Evolutionary conservation across 2,888 invertebrate genomes (phyloP).

Genomic region (Strigamia transsilvanica): DNA sequence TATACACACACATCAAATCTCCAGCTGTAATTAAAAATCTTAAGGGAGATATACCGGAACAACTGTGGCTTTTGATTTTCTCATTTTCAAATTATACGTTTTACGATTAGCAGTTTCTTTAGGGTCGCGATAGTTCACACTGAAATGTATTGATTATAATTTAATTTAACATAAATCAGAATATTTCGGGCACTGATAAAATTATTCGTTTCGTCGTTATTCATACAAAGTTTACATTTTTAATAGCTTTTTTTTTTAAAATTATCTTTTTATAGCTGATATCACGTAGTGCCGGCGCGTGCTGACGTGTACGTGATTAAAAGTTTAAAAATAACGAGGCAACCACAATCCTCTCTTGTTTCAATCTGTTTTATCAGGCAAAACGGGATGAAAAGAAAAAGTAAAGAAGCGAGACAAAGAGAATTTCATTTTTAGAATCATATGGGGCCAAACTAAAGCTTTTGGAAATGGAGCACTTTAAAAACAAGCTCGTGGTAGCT

Average conservation of each 20-base stretch:
- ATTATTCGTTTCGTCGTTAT: too few species aligned
- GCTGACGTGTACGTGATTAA: not conserved
- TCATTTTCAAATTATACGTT: too few species aligned
- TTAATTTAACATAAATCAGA: too few species aligned
- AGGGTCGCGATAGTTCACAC: too few species aligned
- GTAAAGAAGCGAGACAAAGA: constrained; percentile 4
- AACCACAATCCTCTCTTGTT: not conserved
- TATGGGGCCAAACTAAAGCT: not conserved
- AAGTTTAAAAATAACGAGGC: not conserved
- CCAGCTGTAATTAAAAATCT: too few species aligned
- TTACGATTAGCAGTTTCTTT: too few species aligned
- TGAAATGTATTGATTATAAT: too few species aligned
- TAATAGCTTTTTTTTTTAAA: not conserved
- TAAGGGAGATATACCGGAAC: too few species aligned
- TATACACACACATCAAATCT: too few species aligned
- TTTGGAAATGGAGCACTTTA: constrained; percentile 13
- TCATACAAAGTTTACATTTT: too few species aligned
- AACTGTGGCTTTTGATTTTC: too few species aligned
- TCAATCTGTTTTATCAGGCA: constrained; percentile 3
- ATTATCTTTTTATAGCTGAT: not conserved
- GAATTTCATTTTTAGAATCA: constrained; percentile 14
- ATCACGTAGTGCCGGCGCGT: not conserved
- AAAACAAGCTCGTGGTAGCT: not conserved
- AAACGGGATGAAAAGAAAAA: not conserved
- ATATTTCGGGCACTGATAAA: too few species aligned